Conservation (phyloP, 2,888 invertebrate species). For the Sesamia inferens region DNA sequence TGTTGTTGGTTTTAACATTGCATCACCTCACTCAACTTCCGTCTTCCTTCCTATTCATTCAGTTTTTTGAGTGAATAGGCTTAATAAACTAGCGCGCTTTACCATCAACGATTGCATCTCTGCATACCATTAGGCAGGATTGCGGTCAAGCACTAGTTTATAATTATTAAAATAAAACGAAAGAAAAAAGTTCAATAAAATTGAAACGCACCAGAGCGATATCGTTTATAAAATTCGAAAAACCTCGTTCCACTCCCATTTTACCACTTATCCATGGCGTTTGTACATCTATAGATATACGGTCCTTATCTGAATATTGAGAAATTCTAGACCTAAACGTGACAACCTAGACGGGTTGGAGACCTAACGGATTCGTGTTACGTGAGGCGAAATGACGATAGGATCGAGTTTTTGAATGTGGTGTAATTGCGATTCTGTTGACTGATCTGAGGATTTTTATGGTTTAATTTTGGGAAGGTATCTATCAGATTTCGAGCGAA, state of each 20-base stretch:
- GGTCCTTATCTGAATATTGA: slow-evolving; percentile 78
- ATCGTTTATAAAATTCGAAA: slow-evolving; percentile 72
- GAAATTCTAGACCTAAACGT: slow-evolving; percentile 78
- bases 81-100: too few species aligned
- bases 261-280: slow-evolving; percentile 57
- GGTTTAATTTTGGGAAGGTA: slow-evolving; percentile 8
- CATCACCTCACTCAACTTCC: too few species aligned
- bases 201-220: slow-evolving; percentile 72
- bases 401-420: slow-evolving; percentile 35
- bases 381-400: slow-evolving; percentile 62
- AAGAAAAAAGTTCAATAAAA: slow-evolving; percentile 69
- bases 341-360: slow-evolving; percentile 68
- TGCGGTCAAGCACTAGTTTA: too few species aligned
- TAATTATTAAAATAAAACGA: too few species aligned
- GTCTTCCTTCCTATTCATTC: too few species aligned
- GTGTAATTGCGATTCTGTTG: slow-evolving; percentile 24
- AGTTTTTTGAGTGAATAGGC: too few species aligned
- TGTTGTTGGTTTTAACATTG: too few species aligned
- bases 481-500: neutral
- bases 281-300: slow-evolving; percentile 41
- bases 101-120: too few species aligned
- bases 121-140: too few species aligned
- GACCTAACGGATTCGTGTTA: slow-evolving; percentile 69
- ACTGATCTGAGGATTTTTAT: neutral
- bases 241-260: slow-evolving; percentile 60